Evolutionary conservation across 2,113 vertebrate genomes (phyloP).

Genomic region (Parus major): DNA sequence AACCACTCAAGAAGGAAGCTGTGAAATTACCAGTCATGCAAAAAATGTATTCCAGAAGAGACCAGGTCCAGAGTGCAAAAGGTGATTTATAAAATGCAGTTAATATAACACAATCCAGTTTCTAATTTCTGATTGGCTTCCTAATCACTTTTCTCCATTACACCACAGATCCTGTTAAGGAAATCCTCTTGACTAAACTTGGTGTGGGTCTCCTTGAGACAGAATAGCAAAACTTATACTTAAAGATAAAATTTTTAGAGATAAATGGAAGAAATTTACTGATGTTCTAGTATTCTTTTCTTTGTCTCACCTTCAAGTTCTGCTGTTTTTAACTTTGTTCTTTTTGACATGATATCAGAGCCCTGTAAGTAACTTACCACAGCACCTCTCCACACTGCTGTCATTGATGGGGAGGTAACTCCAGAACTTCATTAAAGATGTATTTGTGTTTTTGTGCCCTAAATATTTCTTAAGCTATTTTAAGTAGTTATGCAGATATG

Average conservation of each 20-base stretch:
- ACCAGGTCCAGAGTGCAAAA: neutral
- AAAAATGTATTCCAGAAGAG: neutral
- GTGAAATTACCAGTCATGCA: neutral
- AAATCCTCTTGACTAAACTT: neutral
- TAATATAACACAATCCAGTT: neutral
- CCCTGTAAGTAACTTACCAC: neutral
- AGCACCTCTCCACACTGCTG: neutral
- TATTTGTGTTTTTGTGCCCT: neutral
- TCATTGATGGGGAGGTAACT: neutral
- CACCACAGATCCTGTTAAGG: neutral
- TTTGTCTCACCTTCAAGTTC: neutral
- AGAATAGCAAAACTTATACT: neutral
- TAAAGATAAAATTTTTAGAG: neutral
- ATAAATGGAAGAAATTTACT: neutral
- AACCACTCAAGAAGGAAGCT: neutral
- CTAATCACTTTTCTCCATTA: neutral
- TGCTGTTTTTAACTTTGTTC: neutral
- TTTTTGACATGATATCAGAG: neutral
- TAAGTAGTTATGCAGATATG: conserved; percentile 23
- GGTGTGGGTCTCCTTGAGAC: neutral
- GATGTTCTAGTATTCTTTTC: neutral
- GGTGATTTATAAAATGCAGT: neutral
- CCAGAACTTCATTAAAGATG: neutral
- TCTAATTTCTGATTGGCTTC: neutral
- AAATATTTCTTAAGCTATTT: conserved; percentile 43